Percentiles rank a stretch among this genome's conserved stretches.
Conservation (phyloP, 2,797 vertebrate species). For the Eulemur albifrons region DNA sequence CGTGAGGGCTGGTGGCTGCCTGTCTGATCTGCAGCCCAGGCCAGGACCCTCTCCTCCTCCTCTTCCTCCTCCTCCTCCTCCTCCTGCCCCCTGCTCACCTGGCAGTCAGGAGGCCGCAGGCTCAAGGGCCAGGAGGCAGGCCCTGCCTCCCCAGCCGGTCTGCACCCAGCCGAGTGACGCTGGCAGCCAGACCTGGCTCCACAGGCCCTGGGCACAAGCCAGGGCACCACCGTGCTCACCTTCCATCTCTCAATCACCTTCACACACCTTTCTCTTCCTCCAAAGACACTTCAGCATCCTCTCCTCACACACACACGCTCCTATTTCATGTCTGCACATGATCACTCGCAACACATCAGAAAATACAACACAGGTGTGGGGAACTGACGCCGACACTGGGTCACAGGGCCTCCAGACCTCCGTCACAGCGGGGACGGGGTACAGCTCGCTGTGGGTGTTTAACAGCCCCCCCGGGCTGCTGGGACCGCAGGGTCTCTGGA, state of each 20-base stretch:
- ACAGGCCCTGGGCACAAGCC: conserved; percentile 23
- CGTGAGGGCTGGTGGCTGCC: conserved; percentile 91
- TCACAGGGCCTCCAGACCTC: conserved; percentile 74
- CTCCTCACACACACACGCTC: conserved; percentile 21
- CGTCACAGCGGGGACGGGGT: conserved; percentile 46
- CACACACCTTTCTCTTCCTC: conserved; percentile 10
- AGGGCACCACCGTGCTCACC: background rate
- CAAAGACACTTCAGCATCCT: accelerated
- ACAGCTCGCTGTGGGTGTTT: conserved; percentile 61
- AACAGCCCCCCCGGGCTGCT: conserved; percentile 56
- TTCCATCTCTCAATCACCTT: background rate
- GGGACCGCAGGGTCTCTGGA: conserved; percentile 32
- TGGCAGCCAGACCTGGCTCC: conserved; percentile 58
- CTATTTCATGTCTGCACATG: background rate
- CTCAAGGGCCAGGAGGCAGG: conserved; percentile 82
- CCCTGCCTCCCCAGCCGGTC: conserved; percentile 82
- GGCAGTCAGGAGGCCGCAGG: conserved; percentile 85
- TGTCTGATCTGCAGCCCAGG: conserved; percentile 85
- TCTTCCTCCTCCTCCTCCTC: background rate
- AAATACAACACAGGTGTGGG: conserved; percentile 51
- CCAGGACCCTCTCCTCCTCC: conserved; percentile 65
- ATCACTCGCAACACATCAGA: conserved; percentile 38
- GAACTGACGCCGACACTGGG: background rate
- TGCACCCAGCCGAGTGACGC: conserved; percentile 73
- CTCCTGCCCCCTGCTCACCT: conserved; percentile 82